Conservation (phyloP, 2,797 vertebrate species). For the Rostrhamus sociabilis region DNA sequence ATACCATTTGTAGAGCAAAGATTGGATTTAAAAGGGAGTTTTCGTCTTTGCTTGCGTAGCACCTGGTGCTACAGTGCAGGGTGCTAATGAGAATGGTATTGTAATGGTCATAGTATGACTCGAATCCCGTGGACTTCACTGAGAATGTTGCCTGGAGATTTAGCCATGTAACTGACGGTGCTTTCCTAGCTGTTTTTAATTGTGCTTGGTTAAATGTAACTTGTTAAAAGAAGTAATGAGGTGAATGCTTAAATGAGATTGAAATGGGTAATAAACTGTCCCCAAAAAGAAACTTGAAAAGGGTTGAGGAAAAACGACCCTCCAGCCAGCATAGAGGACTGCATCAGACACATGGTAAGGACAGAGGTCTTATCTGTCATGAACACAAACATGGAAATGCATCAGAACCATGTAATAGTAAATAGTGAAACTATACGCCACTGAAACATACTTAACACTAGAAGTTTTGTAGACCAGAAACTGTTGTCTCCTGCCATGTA, state of each 20-base stretch:
- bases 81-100: background rate
- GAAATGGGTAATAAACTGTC: background rate
- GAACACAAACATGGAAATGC: background rate
- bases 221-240: background rate
- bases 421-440: background rate
- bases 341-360: background rate
- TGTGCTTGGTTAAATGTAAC: background rate
- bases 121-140: background rate
- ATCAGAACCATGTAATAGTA: background rate
- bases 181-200: background rate
- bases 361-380: background rate
- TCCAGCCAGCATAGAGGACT: background rate
- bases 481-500: background rate
- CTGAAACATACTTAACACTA: background rate
- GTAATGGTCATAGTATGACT: background rate
- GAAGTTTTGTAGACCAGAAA: background rate
- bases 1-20: background rate
- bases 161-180: background rate
- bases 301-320: background rate
- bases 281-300: background rate
- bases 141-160: background rate
- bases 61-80: background rate
- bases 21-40: background rate
- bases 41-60: background rate
- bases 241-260: background rate